Evolutionary conservation across 2,113 vertebrate species (phyloP).

Genomic region (Patagioenas fasciata): DNA sequence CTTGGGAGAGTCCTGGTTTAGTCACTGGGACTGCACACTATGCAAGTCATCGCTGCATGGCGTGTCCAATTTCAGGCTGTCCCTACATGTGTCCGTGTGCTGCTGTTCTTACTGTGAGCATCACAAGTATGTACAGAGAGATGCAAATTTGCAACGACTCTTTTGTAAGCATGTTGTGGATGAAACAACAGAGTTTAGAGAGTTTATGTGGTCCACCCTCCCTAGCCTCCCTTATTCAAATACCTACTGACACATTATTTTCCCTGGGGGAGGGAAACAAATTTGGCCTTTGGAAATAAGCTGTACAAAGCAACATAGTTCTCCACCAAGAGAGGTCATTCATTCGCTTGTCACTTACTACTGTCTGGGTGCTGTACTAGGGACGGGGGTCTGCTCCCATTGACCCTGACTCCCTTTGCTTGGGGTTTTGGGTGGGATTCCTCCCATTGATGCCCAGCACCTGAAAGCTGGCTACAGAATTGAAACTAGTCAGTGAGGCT

Average conservation of each 20-base stretch:
- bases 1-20: not conserved
- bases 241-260: not conserved
- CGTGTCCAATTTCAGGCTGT: not conserved
- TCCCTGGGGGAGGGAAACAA: not conserved
- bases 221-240: not conserved
- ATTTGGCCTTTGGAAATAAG: not conserved
- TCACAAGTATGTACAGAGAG: not conserved
- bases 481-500: not conserved
- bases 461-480: not conserved
- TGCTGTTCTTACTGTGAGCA: not conserved
- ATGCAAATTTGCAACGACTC: not conserved
- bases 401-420: not conserved
- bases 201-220: not conserved
- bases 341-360: not conserved
- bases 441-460: not conserved
- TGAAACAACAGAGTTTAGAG: not conserved
- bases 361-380: not conserved
- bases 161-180: not conserved
- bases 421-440: not conserved
- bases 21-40: no score
- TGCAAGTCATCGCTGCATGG: not conserved
- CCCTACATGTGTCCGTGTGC: not conserved
- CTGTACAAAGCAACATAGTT: accelerated
- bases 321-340: not conserved
- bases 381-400: not conserved